Conservation (phyloP, 2,113 vertebrate species). For the Lota lota region DNA sequence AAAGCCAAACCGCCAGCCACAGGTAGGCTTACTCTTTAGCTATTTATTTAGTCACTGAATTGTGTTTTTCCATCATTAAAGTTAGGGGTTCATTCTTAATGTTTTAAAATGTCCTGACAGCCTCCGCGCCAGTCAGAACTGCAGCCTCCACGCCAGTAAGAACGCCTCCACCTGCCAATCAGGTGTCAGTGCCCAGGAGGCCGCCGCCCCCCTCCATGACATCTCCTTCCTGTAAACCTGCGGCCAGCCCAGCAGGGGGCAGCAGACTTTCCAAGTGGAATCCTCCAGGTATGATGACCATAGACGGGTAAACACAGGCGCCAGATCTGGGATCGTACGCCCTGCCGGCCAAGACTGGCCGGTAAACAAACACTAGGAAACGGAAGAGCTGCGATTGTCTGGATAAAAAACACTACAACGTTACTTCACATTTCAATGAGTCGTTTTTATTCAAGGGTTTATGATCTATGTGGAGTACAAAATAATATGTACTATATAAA, state of each 20-base stretch:
- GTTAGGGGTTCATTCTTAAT: neutral
- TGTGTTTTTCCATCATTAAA: neutral
- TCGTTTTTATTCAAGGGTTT: neutral
- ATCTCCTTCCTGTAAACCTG: constrained; percentile 28
- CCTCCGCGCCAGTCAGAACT: too few species aligned
- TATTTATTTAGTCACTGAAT: neutral
- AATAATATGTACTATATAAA: too few species aligned
- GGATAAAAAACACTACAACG: too few species aligned
- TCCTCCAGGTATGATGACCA: constrained; percentile 80
- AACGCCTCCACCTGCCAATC: constrained; percentile 43
- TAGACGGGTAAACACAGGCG: too few species aligned
- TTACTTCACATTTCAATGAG: neutral
- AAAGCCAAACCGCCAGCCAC: constrained; percentile 45
- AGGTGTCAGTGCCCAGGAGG: constrained; percentile 23
- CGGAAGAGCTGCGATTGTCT: too few species aligned
- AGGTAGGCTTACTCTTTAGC: constrained; percentile 33
- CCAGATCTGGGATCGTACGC: too few species aligned
- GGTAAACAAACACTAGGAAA: too few species aligned
- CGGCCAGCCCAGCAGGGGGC: constrained; percentile 65
- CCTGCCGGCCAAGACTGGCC: too few species aligned
- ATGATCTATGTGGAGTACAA: too few species aligned
- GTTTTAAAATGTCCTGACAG: neutral
- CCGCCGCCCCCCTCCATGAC: constrained; percentile 22
- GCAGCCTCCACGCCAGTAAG: neutral
- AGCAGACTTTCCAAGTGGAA: constrained; percentile 80